These are phyloP conservation scores for Falco punctatus DNA, from an alignment of 2,113 vertebrate genomes.

Conservation along the genomic window DNA sequence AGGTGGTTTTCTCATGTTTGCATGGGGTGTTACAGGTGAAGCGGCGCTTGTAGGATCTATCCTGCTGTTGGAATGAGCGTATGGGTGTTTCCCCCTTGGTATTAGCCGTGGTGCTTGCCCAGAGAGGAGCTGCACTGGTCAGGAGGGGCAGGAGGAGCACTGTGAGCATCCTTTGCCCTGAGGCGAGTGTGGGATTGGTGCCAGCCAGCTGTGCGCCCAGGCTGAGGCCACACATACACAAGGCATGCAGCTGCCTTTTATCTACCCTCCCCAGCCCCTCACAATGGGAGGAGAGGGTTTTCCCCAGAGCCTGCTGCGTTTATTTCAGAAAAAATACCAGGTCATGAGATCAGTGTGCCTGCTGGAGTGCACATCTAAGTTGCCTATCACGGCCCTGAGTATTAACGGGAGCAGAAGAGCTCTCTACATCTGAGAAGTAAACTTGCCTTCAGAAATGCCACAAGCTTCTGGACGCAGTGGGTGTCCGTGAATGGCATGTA, in stretches of 20 bases:
- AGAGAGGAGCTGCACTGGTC: background rate
- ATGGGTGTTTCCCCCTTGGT: background rate
- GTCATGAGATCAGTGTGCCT: background rate
- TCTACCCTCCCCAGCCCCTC: background rate
- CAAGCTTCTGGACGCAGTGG: background rate
- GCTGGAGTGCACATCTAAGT: background rate
- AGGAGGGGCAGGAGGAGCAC: background rate
- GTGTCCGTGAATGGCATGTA: background rate
- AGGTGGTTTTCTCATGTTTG: background rate
- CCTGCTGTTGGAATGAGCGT: background rate
- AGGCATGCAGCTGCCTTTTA: background rate
- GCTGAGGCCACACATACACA: background rate
- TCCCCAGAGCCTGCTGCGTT: background rate
- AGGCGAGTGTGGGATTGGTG: background rate
- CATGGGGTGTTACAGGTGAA: background rate
- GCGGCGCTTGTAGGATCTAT: background rate
- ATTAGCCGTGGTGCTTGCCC: background rate
- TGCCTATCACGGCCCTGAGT: fast-evolving
- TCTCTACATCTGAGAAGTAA: background rate
- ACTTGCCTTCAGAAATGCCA: background rate
- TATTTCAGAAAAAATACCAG: background rate
- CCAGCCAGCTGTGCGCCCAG: background rate
- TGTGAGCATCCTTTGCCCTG: background rate
- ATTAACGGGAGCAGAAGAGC: background rate
- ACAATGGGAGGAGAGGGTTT: background rate